Percentiles rank a stretch among this genome's conserved stretches.
These are phyloP conservation scores for Rafetus swinhoei DNA, from an alignment of 2,113 vertebrate species.

Conservation along the genomic window DNA sequence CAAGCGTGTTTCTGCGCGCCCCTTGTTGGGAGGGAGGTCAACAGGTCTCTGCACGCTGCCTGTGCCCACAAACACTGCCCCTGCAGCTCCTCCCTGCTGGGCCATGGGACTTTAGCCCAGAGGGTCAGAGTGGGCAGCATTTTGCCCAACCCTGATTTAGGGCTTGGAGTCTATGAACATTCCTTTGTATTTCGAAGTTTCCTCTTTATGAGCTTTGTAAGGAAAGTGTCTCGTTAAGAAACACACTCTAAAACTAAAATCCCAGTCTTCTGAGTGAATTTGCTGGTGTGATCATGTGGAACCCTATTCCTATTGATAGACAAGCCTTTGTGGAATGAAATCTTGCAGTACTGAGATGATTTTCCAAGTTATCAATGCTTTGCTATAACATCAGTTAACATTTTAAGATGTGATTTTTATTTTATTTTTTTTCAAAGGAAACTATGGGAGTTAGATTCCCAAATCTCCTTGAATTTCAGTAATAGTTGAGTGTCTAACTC, in stretches of 20 bases:
- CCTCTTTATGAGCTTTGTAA: accelerated
- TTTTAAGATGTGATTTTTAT: neutral
- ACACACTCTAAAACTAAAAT: neutral
- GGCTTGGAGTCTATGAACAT: neutral
- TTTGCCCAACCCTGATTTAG: no score
- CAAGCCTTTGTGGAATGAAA: neutral
- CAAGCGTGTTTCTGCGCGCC: no score
- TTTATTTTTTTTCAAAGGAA: neutral
- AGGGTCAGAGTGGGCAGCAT: no score
- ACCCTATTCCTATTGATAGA: neutral
- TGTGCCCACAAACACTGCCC: no score
- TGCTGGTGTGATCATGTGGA: neutral
- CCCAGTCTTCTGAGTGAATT: neutral
- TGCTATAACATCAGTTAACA: neutral
- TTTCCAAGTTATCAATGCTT: neutral
- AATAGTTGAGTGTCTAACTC: neutral
- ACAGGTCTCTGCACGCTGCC: no score
- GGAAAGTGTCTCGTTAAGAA: neutral
- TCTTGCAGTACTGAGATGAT: neutral
- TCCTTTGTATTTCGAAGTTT: neutral
- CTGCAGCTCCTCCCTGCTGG: no score
- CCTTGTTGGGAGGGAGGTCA: no score
- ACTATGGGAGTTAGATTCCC: accelerated
- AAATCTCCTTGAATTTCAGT: neutral
- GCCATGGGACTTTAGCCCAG: no score